Base-by-base conservation (phyloP, 2,888 invertebrate genomes). In the Dioctria linearis region DNA sequence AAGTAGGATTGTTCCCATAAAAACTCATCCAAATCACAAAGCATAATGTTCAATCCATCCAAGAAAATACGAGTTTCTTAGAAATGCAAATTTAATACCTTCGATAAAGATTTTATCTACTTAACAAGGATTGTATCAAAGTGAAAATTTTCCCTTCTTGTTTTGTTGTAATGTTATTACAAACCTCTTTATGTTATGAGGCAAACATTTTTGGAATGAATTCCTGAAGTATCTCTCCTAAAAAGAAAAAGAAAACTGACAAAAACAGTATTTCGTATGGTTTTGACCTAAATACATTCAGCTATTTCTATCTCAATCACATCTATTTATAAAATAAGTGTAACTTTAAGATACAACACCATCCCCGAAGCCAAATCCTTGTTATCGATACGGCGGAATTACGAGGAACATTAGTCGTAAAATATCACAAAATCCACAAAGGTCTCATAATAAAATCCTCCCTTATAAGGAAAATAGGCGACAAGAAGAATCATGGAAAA, bases 321-420 rank as follows among this genome's bases (percentile, higher is more conserved):
- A 40, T 54, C 42, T 43, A 73, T 73, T 73, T 73, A 51, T 59
- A 6, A 43, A 57, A 73, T 37, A 5, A 37, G 25, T 42, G 73
- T 13, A 57, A 73, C 57, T 59, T 40, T n/a, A n/a, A 13, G 73
- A 51, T 69, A 69, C 37, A 37, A 69, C 42, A 39, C 57, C 73
- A 73, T 51, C 57, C 57, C 73, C 40, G 40, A 43, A 42, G 40
- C 73, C 13, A 73, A 13, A 9, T n/a, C 54, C 51, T 73, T 40
- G 73, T 73, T 57, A 73, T 73, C 73, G 73, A 59, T 59, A 59
- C 57, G 59, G 8, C 13, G 42, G 73, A 57, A 73, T 73, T 73
- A 59, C 57, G 73, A 59, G 73, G 11, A 40, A 73, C 73, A 73
- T 59, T 73, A 69, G 69, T 69, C 69, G 69, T 69, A 69, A 69